Base-by-base conservation (phyloP, 2,113 vertebrate species). In the Chauna torquata region DNA sequence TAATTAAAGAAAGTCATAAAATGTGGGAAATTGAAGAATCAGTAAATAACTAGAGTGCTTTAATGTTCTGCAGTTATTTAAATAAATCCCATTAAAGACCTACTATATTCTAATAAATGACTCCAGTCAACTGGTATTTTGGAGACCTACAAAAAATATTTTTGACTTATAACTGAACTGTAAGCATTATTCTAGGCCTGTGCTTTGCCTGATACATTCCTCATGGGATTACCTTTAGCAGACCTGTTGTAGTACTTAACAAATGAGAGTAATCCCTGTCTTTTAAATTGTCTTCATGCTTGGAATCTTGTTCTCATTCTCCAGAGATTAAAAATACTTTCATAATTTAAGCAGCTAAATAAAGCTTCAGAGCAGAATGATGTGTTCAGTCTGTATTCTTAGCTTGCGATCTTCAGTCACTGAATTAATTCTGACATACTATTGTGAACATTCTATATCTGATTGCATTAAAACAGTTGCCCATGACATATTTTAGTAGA, bases 291-390 rank as follows among this genome's bases (percentile, higher is more conserved):
- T 52, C 80, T 93, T 78, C 90, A 93, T 82, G 36, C 88, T 93
- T 95, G 81, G 65, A 84, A 88, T 88, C 94, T 83, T 79, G 72
- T 86, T 96, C 92, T 86, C 94, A 91, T 95, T 96, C 96, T 94
- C 49, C 47, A 84, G 80, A 94, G 61, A 77, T 96, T 93, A 96
- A 96, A 97, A 97, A 97, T 96, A 97, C 83, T 69, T 91, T 34
- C 83, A 80, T 96, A 97, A 97, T 96, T 97, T 89, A 85, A 86
- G 91, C 70, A 89, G 96, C 94, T 96, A 96, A 96, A 95, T 92
- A 95, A 95, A 95, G 86, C 77, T 94, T 55, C 88, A 38, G 94
- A 91, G 65, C 75, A 95, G 90, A 91, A 83, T 57, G 64, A 34
- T 76, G 57, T 89, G 69, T 84, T 92, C 94, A 40, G 47, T 89